These are phyloP conservation scores for Geodia barretti DNA, from an alignment of 37 sponge, comb jelly and placozoan species.

Conservation along the genomic window DNA sequence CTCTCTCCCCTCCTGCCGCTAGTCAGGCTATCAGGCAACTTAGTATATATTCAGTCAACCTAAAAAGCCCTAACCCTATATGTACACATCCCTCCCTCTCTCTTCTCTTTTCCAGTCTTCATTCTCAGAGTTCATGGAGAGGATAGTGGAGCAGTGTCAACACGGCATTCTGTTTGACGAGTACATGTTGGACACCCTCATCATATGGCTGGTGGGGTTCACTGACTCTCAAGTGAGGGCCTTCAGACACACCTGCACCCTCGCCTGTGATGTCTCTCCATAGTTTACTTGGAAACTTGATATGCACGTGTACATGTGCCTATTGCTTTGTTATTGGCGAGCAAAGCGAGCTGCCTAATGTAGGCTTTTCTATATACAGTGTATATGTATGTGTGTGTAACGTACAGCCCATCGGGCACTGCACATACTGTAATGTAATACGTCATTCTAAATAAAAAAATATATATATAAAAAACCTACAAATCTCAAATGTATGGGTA, in stretches of 20 bases:
- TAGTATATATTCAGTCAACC: too few relatives aligned
- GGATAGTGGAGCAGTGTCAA: slow-evolving; percentile 68
- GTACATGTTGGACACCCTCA: slow-evolving; percentile 85
- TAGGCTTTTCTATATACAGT: too few relatives aligned
- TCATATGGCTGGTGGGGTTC: slow-evolving; percentile 84
- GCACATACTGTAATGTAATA: too few relatives aligned
- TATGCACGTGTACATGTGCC: background rate
- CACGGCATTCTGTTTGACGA: slow-evolving; percentile 89
- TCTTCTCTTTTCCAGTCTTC: slow-evolving; percentile 30
- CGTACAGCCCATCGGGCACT: background rate
- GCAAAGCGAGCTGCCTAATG: too few relatives aligned
- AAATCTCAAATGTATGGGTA: too few relatives aligned
- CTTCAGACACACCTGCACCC: slow-evolving; percentile 94
- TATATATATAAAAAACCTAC: too few relatives aligned
- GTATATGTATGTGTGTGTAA: background rate
- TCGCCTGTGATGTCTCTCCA: slow-evolving; percentile 66
- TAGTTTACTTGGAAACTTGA: background rate
- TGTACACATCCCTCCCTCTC: too few relatives aligned
- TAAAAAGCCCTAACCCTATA: too few relatives aligned
- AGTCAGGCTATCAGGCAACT: too few relatives aligned
- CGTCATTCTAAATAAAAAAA: too few relatives aligned
- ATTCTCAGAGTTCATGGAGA: slow-evolving; percentile 79
- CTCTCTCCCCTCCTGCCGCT: too few relatives aligned
- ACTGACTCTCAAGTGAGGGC: slow-evolving; percentile 90
- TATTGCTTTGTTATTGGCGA: too few relatives aligned